phyloP scores from a whole-genome alignment of 1,140 invertebrate genomes.

The Scaptomyza montana region DNA sequence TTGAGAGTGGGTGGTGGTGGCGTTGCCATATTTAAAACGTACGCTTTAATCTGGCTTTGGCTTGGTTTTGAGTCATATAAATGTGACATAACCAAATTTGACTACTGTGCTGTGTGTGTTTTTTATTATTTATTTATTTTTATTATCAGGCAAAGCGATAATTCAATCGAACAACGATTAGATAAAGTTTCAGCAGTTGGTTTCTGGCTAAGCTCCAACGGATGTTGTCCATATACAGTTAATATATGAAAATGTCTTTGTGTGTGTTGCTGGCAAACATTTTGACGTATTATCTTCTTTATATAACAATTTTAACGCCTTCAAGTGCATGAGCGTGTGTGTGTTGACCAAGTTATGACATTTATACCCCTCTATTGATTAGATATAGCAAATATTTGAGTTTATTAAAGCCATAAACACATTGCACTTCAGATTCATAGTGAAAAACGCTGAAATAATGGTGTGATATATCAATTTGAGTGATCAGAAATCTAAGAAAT shows the following conservation, averaged over 20 bases:
- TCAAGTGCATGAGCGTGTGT: background rate
- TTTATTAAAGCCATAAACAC: conserved; percentile 8
- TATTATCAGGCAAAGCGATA: conserved; percentile 25
- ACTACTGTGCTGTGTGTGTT: conserved; percentile 12
- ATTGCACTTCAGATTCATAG: background rate
- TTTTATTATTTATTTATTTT: background rate
- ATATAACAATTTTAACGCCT: conserved; percentile 26
- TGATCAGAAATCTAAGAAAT: conserved; percentile 11
- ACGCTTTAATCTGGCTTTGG: conserved; percentile 29
- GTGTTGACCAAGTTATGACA: background rate
- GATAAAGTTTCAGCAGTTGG: conserved; percentile 15
- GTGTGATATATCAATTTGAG: conserved; percentile 4
- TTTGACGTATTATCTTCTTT: conserved; percentile 16
- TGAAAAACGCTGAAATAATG: background rate
- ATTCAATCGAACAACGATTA: conserved; percentile 30
- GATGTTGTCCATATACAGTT: conserved; percentile 25
- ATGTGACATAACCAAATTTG: background rate
- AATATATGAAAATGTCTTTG: background rate
- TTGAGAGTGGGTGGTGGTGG: background rate
- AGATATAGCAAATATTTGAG: conserved; percentile 40
- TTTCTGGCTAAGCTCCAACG: conserved; percentile 23
- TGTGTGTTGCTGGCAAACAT: conserved; percentile 28
- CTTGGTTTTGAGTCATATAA: conserved; percentile 30
- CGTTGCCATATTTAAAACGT: conserved; percentile 19
- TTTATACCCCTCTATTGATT: conserved; percentile 25